These are phyloP conservation scores for Cyprinus carpio DNA, from an alignment of 2,113 vertebrate genomes.

Conservation along the genomic window DNA sequence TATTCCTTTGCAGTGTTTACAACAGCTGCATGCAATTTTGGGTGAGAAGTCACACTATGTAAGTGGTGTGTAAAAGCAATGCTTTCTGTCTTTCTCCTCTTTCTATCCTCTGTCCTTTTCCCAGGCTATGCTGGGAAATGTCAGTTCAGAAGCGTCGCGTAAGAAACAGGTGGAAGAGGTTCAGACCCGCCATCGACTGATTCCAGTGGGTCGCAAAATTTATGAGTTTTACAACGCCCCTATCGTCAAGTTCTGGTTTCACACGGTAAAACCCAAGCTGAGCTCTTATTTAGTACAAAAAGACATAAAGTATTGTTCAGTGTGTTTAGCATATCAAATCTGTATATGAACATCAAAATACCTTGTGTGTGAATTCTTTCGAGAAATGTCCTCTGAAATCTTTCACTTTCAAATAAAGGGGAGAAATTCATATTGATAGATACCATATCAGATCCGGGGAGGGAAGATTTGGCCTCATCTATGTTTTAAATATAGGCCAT, in stretches of 20 bases:
- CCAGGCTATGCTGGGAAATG: constrained; percentile 94
- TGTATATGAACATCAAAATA: neutral
- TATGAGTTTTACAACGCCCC: constrained; percentile 99
- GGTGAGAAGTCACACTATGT: neutral
- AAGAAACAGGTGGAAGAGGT: constrained; percentile 96
- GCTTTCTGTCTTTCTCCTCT: constrained; percentile 32
- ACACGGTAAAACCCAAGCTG: constrained; percentile 82
- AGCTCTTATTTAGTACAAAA: neutral
- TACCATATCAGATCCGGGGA: neutral
- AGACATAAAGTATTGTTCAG: neutral
- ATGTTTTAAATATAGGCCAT: constrained; percentile 44
- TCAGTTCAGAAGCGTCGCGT: constrained; percentile 87
- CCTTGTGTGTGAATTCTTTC: neutral
- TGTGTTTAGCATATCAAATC: constrained; percentile 15
- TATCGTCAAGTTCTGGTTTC: constrained; percentile 99
- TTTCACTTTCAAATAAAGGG: neutral
- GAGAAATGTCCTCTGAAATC: neutral
- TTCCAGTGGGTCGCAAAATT: constrained; percentile 95
- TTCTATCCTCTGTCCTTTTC: constrained; percentile 20
- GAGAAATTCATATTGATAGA: neutral
- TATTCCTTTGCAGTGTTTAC: constrained; percentile 44
- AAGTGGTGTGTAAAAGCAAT: constrained; percentile 3
- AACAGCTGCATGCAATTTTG: constrained; percentile 49
- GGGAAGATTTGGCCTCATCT: neutral
- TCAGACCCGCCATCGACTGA: constrained; percentile 88